Evolutionary conservation across 2,797 vertebrate genomes (phyloP).

Genomic region (Micrastur ruficollis): DNA sequence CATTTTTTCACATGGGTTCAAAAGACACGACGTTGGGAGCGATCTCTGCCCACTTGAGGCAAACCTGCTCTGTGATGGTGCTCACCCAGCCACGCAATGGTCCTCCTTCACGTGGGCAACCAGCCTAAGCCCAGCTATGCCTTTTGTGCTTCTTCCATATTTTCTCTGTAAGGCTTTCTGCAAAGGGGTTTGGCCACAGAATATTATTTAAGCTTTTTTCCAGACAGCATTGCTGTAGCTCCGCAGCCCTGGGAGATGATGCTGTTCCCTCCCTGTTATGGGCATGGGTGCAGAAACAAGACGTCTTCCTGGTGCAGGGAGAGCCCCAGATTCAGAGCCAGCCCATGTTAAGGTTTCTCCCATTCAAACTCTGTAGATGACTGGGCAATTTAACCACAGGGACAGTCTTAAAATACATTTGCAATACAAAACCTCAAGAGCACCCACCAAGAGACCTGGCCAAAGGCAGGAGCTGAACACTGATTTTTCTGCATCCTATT

Average conservation of each 20-base stretch:
- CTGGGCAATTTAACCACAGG: background rate
- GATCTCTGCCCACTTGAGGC: background rate
- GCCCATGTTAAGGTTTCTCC: background rate
- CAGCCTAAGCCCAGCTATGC: background rate
- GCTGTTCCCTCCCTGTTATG: background rate
- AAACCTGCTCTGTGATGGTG: background rate
- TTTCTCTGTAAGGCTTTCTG: background rate
- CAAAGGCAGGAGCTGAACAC: background rate
- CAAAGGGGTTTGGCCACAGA: background rate
- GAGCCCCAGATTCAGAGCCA: background rate
- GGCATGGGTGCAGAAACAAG: background rate
- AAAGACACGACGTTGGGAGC: background rate
- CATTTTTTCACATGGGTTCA: fast-evolving
- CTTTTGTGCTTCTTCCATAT: background rate
- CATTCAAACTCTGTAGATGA: background rate
- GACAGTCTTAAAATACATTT: background rate
- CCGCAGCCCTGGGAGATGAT: background rate
- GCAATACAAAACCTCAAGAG: background rate
- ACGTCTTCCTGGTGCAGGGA: background rate
- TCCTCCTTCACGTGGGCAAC: background rate
- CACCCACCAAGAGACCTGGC: background rate
- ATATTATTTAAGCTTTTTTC: background rate
- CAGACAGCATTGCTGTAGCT: background rate
- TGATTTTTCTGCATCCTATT: background rate
- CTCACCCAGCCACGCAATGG: background rate